phyloP scores from a whole-genome alignment of 2,888 invertebrate genomes.

The Trichogramma evanescens region DNA sequence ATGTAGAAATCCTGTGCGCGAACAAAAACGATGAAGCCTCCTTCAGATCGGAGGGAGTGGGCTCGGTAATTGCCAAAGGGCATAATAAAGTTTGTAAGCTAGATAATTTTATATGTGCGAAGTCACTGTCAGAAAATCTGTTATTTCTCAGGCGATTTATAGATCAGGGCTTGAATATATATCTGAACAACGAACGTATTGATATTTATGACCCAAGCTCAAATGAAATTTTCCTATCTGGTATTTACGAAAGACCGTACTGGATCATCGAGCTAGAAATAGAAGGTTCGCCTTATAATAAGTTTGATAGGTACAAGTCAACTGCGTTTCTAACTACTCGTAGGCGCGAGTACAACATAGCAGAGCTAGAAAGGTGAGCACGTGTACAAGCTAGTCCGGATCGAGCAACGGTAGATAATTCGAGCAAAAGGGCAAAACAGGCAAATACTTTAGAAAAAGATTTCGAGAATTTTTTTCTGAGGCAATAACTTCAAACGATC shows the following conservation, averaged over 20 bases:
- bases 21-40: constrained; percentile 24
- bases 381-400: no score
- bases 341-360: no score
- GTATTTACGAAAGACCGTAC: constrained; percentile 21
- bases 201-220: constrained; percentile 15
- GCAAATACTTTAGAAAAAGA: no score
- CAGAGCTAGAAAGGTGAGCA: no score
- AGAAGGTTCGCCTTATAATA: background rate
- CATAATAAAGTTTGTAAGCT: constrained; percentile 14
- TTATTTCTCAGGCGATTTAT: constrained; percentile 10
- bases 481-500: no score
- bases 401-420: no score
- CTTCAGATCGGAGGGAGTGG: constrained; percentile 20
- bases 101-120: constrained; percentile 21
- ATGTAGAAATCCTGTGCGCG: constrained; percentile 22
- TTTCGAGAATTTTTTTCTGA: no score
- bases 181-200: constrained; percentile 1
- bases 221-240: constrained; percentile 20
- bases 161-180: constrained; percentile 5
- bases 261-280: constrained; percentile 22
- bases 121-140: constrained; percentile 12
- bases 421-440: no score
- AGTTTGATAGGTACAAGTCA: background rate
- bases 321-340: no score
- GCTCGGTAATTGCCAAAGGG: constrained; percentile 18